Evolutionary conservation across 2,113 vertebrate species (phyloP).

Genomic region (Piprites chloris): DNA sequence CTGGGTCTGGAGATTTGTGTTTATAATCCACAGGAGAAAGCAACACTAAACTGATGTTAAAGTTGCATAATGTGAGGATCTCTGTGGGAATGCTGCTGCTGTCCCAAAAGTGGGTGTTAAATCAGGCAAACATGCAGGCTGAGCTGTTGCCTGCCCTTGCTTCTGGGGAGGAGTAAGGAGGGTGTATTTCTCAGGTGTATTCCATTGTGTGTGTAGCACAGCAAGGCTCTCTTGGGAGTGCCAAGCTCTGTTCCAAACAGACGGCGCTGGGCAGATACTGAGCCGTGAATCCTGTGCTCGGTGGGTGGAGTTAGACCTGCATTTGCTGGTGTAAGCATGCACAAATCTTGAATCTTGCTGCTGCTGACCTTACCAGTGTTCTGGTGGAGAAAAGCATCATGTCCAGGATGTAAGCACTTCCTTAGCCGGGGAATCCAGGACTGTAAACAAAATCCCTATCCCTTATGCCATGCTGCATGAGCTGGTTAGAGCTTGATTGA

Average conservation of each 20-base stretch:
- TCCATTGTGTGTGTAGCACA: background rate
- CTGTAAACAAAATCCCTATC: background rate
- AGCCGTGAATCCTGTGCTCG: background rate
- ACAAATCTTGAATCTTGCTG: background rate
- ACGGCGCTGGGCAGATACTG: background rate
- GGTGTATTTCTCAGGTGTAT: background rate
- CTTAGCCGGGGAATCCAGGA: background rate
- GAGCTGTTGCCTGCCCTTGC: background rate
- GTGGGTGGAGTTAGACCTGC: background rate
- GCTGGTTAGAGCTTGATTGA: background rate
- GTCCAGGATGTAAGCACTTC: background rate
- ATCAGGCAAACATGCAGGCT: background rate
- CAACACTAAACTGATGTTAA: background rate
- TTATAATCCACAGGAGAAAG: background rate
- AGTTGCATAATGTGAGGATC: background rate
- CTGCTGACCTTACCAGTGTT: rapidly evolving
- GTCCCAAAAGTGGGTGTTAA: background rate
- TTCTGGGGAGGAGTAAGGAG: background rate
- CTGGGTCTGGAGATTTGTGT: background rate
- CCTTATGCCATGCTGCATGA: background rate
- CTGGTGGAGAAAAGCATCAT: background rate
- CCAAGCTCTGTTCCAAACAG: background rate
- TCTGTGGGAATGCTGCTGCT: background rate
- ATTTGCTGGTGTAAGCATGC: background rate
- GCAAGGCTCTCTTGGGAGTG: background rate